A percentile compares a stretch with the other conserved stretches of the same genome.
Evolutionary conservation across 2,888 invertebrate species (phyloP).

Genomic region (Conops quadrifasciatus): DNA sequence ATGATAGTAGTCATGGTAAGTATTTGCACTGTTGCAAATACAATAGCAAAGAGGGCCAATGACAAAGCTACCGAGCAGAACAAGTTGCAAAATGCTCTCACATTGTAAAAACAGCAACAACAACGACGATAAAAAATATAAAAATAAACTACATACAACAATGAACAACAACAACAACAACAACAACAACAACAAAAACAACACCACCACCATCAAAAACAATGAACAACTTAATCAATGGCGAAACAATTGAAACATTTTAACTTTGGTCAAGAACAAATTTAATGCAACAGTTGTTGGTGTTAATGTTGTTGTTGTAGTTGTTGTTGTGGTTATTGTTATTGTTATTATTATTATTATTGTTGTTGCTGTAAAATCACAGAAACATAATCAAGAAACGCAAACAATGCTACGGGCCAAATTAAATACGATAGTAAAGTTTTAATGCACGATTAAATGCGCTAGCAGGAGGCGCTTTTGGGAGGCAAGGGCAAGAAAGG

Average conservation of each 20-base stretch:
- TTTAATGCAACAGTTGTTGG: conserved; percentile 1
- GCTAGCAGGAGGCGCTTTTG: too few relatives aligned
- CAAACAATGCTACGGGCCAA: too few relatives aligned
- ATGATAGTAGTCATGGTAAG: too few relatives aligned
- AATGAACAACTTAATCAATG: not conserved
- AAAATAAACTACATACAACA: not conserved
- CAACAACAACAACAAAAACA: not conserved
- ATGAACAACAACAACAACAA: not conserved
- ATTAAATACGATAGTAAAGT: too few relatives aligned
- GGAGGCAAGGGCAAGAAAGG: too few relatives aligned
- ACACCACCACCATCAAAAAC: not conserved
- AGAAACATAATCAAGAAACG: too few relatives aligned
- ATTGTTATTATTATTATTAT: not conserved
- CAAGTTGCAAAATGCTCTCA: too few relatives aligned
- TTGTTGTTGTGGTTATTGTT: not conserved
- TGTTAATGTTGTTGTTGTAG: not conserved
- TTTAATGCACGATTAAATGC: too few relatives aligned
- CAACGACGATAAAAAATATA: not conserved
- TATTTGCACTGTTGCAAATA: too few relatives aligned
- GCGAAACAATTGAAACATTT: not conserved
- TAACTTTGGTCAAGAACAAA: conserved; percentile 38
- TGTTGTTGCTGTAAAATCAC: not conserved
- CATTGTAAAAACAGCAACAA: not conserved
- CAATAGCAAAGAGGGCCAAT: conserved; percentile 13
- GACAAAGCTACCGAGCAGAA: conserved; percentile 3